A percentile compares a stretch with the other conserved stretches of the same genome.
Evolutionary conservation across 2,797 vertebrate genomes (phyloP).

Genomic region (Acipenser oxyrinchus): DNA sequence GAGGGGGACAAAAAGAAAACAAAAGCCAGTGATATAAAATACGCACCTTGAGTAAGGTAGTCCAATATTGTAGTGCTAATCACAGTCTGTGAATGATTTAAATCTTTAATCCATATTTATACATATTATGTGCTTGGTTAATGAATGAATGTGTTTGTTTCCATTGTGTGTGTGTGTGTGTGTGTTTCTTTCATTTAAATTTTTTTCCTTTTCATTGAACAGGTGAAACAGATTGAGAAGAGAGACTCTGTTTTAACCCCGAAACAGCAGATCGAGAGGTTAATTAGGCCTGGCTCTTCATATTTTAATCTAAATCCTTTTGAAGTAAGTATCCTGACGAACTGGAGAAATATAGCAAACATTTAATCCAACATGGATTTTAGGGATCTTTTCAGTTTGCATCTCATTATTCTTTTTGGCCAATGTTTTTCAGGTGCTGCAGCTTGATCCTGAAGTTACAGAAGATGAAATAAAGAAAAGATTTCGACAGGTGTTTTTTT

Average conservation of each 20-base stretch:
- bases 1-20: too few relatives aligned
- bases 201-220: conserved; percentile 24
- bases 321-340: conserved; percentile 63
- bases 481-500: conserved; percentile 67
- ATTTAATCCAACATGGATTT: background rate
- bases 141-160: too few relatives aligned
- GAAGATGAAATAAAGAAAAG: conserved; percentile 96
- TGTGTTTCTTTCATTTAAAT: background rate
- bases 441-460: conserved; percentile 92
- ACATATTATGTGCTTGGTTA: background rate
- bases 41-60: too few relatives aligned
- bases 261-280: conserved; percentile 92
- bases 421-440: conserved; percentile 69
- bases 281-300: conserved; percentile 85
- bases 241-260: conserved; percentile 92
- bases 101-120: background rate
- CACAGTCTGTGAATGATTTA: background rate
- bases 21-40: too few relatives aligned
- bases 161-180: background rate
- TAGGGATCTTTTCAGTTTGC: background rate
- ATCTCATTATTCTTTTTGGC: background rate
- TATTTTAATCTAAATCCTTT: conserved; percentile 98
- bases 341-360: too few relatives aligned
- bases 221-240: conserved; percentile 98
- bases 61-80: background rate